Conservation (phyloP, 2,797 vertebrate species). For the Brotula barbata region DNA sequence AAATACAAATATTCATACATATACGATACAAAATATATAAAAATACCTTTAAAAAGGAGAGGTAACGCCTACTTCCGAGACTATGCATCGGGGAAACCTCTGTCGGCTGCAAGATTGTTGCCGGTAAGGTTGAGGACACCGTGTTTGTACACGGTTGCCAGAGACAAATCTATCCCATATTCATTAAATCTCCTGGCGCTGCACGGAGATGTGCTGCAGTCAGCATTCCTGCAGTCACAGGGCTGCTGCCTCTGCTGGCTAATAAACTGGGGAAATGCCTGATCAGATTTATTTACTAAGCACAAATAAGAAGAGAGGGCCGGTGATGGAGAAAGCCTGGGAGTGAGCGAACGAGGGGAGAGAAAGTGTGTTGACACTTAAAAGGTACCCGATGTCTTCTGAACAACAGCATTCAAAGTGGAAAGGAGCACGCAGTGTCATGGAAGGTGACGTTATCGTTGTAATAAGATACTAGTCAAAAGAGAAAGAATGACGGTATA, state of each 20-base stretch:
- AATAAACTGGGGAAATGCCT: conserved; percentile 69
- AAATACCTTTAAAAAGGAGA: no score
- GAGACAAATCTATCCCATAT: conserved; percentile 51
- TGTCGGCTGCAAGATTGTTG: conserved; percentile 21
- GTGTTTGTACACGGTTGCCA: conserved; percentile 37
- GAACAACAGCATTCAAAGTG: no score
- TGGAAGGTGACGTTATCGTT: no score
- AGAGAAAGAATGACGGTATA: no score
- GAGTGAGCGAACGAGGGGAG: conserved; percentile 8
- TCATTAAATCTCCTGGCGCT: conserved; percentile 61
- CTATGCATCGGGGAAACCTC: neutral
- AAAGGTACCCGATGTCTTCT: neutral
- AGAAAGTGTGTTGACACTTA: neutral
- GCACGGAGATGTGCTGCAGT: conserved; percentile 64
- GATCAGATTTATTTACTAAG: conserved; percentile 74
- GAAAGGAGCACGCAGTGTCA: no score
- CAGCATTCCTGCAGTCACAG: conserved; percentile 65
- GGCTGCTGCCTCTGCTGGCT: conserved; percentile 48
- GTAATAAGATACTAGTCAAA: no score
- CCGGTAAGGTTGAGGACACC: conserved; percentile 18
- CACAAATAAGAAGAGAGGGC: conserved; percentile 46
- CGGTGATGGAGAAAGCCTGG: conserved; percentile 30
- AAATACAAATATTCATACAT: no score
- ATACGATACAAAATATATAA: no score
- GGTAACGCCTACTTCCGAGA: no score